Base-by-base conservation (phyloP, 2,797 vertebrate genomes). In the Novumbra hubbsi region DNA sequence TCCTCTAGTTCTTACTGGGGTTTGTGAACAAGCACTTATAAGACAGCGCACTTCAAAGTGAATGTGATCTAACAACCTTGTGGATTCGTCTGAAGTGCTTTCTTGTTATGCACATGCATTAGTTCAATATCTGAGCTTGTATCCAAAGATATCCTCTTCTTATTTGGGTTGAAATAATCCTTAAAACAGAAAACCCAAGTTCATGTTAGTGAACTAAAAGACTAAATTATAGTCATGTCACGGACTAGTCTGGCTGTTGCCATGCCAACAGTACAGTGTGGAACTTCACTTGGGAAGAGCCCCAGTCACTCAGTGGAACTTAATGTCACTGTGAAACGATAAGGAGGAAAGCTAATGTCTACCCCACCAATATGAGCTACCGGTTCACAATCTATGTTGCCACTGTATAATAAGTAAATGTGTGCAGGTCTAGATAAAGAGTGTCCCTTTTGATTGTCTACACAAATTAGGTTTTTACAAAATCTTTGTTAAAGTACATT, bases 201-300 rank as follows among this genome's bases (percentile, higher is more conserved):
- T 57, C 55, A 57, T 24, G 11, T 57, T 57, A 78, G 72, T 60
- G 38, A 76, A 19, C 78, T 32, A n/a, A 30, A 76, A 11, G 16
- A 71, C 69, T 24, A 57, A 45, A 57, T 57, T 76, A 76, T 80
- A 2, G 74, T 85, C 84, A 85, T 38, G 70, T 19, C 2, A 19
- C 21, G 75, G 68, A 81, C 79, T 86, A 74, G 70, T 72, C 24
- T 75, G 65, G 69, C 78, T 72, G 62, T 88, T 91, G 82, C 83
- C 73, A 85, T 86, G 67, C 81, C 86, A 89, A 87, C 78, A 79
- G 0, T 60, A 48, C 75, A 68, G 73, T 49, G 77, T 77, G 32
- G 17, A 34, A 75, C 69, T 62, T 73, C 68, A 75, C 27, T 81
- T 75, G 83, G 72, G 84, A 60, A 74, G 19, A 85, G 76, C 84